Evolutionary conservation across 2,797 vertebrate genomes (phyloP).

Genomic region (Tolypeutes matacus): DNA sequence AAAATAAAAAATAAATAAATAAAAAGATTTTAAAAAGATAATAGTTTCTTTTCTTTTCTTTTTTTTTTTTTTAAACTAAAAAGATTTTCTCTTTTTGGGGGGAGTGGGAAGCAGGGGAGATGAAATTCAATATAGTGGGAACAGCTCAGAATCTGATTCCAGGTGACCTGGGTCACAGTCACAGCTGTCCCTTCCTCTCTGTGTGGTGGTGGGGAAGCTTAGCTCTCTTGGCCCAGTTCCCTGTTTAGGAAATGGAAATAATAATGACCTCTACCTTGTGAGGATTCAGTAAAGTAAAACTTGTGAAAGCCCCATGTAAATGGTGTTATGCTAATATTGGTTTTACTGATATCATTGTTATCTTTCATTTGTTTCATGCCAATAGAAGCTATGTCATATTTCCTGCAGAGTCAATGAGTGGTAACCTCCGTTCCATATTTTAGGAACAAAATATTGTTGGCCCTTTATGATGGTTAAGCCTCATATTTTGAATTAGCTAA

Average conservation of each 20-base stretch:
- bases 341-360: constrained; percentile 47
- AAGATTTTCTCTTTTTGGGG: constrained; percentile 31
- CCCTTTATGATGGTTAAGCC: neutral
- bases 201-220: constrained; percentile 64
- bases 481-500: constrained; percentile 56
- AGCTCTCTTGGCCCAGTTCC: constrained; percentile 60
- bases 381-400: constrained; percentile 45
- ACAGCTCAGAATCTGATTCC: constrained; percentile 52
- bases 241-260: constrained; percentile 74
- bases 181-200: constrained; percentile 72
- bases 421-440: constrained; percentile 9
- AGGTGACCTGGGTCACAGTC: constrained; percentile 69
- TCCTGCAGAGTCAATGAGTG: constrained; percentile 44
- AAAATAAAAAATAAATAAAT: neutral
- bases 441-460: neutral
- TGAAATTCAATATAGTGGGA: constrained; percentile 57
- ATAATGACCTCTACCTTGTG: constrained; percentile 58
- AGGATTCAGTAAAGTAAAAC: constrained; percentile 56
- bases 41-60: too few species aligned
- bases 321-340: neutral
- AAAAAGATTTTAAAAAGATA: neutral
- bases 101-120: neutral
- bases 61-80: neutral
- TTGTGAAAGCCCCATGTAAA: constrained; percentile 14
- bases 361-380: constrained; percentile 8